Base-by-base conservation (phyloP, 1,140 invertebrate species). In the Nilaparvata lugens region DNA sequence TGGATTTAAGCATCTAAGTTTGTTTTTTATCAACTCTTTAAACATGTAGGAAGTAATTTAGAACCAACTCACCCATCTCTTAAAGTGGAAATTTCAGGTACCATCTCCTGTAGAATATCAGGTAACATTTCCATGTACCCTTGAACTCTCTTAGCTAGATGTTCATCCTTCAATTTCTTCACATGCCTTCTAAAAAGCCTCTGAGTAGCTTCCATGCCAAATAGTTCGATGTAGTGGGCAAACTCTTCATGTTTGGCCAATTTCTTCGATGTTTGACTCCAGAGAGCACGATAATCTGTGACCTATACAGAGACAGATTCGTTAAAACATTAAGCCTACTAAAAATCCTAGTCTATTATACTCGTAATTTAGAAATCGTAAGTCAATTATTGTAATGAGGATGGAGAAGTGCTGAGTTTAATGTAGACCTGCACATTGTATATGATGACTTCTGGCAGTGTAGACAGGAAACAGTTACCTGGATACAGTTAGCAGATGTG, bases 141-240 rank as follows among this genome's bases (percentile, higher is more conserved):
- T 66, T 89, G 83, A 60, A 94, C 83, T 69, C 88, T 86, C 67
- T 87, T 83, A 28, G 83, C 83, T 13, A 93, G 77, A 73, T 90
- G 88, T 70, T 94, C 89, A 67, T 94, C 91, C 67, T 91, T 88
- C 19, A 95, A 75, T 68, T 89, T 87, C 68, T 89, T 91, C 59
- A 90, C 86, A 72, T 93, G 90, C 58, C 87, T 75, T 60, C 86
- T 78, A 70, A 94, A 94, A 53, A 91, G 75, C 70, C 84, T 79
- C 69, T 89, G 86, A 16, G 91, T 91, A 61, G 83, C 83, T 68
- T 93, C 91, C 64, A 89, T 81, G 25, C 91, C 93, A 74, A 97
- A 95, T 23, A 94, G 79, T 71, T 96, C 91, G 51, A 93, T 87
- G 73, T 93, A 96, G 65, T 88, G 87, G n/a, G 85, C 80, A 80